These are phyloP conservation scores for Oryzias woworae DNA, from an alignment of 2,113 vertebrate genomes.

Conservation along the genomic window DNA sequence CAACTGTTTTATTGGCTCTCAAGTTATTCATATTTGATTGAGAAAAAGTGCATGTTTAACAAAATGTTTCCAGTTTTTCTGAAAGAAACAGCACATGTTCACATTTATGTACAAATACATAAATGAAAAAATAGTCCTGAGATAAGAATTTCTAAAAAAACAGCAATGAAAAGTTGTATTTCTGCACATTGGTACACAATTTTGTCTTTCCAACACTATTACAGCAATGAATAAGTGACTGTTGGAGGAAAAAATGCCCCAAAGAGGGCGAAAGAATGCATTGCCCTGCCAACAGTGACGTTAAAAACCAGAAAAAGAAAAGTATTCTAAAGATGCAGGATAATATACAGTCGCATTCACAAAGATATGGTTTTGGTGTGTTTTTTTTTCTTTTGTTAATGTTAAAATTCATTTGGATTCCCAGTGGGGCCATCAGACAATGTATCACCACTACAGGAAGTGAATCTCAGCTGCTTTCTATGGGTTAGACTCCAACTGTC, in stretches of 20 bases:
- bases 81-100: conserved; percentile 38
- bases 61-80: conserved; percentile 16
- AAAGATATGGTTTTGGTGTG: conserved; percentile 50
- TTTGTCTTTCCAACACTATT: conserved; percentile 56
- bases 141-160: conserved; percentile 70
- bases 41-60: conserved; percentile 32
- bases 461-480: conserved; percentile 4
- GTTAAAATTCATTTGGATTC: conserved; percentile 34
- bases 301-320: conserved; percentile 35
- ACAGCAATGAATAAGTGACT: conserved; percentile 30
- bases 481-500: background rate
- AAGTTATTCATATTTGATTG: conserved; percentile 24
- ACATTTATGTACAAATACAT: conserved; percentile 65
- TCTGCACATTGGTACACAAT: conserved; percentile 49
- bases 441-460: conserved; percentile 15
- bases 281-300: conserved; percentile 64
- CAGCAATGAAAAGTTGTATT: conserved; percentile 34
- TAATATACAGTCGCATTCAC: conserved; percentile 22
- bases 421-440: conserved; percentile 23
- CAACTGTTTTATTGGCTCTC: conserved; percentile 25
- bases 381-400: conserved; percentile 8
- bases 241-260: conserved; percentile 33
- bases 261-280: conserved; percentile 14
- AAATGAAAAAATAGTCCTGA: conserved; percentile 69
- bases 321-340: conserved; percentile 30